Percentiles rank a stretch among this genome's conserved stretches.
Conservation (phyloP, 2,888 invertebrate genomes). For the Noctua pronuba region DNA sequence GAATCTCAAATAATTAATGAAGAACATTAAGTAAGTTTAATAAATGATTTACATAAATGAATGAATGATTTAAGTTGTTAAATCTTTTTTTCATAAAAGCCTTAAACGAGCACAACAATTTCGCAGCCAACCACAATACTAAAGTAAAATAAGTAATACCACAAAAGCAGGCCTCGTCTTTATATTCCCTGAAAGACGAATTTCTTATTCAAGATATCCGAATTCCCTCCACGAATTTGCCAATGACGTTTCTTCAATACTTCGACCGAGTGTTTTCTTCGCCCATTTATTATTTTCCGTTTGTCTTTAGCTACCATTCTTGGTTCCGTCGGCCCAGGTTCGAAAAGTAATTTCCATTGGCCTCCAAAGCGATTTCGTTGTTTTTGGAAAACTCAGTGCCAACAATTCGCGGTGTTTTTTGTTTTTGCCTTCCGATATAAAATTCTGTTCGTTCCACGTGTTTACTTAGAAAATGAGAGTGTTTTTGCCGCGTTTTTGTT, state of each 20-base stretch:
- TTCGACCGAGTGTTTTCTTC: constrained; percentile 65
- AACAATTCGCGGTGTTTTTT: constrained; percentile 63
- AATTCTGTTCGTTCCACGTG: constrained; percentile 57
- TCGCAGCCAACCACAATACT: constrained; percentile 12
- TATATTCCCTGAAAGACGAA: constrained; percentile 51
- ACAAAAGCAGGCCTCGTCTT: constrained; percentile 40
- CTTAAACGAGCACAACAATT: constrained; percentile 6
- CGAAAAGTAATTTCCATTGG: constrained; percentile 75
- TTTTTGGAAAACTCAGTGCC: constrained; percentile 70
- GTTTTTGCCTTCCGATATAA: constrained; percentile 61
- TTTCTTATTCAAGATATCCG: constrained; percentile 61
- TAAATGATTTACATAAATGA: neutral
- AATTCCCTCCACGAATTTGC: constrained; percentile 66
- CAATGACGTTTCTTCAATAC: constrained; percentile 67
- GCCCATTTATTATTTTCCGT: constrained; percentile 74
- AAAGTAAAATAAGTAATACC: constrained; percentile 47
- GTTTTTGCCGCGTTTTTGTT: constrained; percentile 44
- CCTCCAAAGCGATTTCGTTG: constrained; percentile 70
- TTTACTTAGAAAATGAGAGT: constrained; percentile 60
- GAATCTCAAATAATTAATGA: neutral
- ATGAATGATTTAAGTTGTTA: neutral
- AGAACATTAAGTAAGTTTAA: neutral
- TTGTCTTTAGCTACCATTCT: constrained; percentile 70
- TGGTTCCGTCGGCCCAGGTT: constrained; percentile 65
- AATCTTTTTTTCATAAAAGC: constrained; percentile 3